Conservation (phyloP, 1,140 invertebrate genomes). For the Calosoma granatense region DNA sequence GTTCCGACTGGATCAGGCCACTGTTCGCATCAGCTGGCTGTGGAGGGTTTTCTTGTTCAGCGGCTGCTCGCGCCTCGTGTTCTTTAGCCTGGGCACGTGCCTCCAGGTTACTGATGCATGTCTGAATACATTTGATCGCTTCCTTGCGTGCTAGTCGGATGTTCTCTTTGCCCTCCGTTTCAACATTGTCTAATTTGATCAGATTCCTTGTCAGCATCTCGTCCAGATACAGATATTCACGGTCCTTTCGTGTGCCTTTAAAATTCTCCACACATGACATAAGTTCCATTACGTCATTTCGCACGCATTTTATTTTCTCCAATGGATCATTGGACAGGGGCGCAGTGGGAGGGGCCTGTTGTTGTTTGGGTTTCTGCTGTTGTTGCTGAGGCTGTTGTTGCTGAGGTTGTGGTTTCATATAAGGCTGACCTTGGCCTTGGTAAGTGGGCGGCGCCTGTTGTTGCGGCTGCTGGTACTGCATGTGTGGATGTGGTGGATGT, state of each 20-base stretch:
- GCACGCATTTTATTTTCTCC: conserved; percentile 66
- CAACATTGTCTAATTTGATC: conserved; percentile 83
- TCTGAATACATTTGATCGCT: conserved; percentile 79
- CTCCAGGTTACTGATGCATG: conserved; percentile 74
- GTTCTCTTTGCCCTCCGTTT: conserved; percentile 82
- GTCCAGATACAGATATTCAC: conserved; percentile 80
- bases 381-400: conserved; percentile 26
- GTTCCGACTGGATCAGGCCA: not conserved
- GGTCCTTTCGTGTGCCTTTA: conserved; percentile 61
- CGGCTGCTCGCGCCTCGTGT: conserved; percentile 11
- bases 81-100: conserved; percentile 48
- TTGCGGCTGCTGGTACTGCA: conserved; percentile 25
- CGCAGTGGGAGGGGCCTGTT: conserved; percentile 30
- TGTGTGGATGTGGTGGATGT: conserved; percentile 34
- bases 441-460: conserved; percentile 28
- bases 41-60: not conserved
- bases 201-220: conserved; percentile 91
- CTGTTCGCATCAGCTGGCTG: not conserved
- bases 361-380: conserved; percentile 26
- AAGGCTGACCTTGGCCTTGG: conserved; percentile 32
- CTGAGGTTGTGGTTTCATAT: conserved; percentile 26
- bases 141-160: conserved; percentile 76
- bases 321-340: conserved; percentile 54
- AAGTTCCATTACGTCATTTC: conserved; percentile 68
- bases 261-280: conserved; percentile 70